Conservation (phyloP, 2,113 vertebrate species). For the Siniperca chuatsi region DNA sequence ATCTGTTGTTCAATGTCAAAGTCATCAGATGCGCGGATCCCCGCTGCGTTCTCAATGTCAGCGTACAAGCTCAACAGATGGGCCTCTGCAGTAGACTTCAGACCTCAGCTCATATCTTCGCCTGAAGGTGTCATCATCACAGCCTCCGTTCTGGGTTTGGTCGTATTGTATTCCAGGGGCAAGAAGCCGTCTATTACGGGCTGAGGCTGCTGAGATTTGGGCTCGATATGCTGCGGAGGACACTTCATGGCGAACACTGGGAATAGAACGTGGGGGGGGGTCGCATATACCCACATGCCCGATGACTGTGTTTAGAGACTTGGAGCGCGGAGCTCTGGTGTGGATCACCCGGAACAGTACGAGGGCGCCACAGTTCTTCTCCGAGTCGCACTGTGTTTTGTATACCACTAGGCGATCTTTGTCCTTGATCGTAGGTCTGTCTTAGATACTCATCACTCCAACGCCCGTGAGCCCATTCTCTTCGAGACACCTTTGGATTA, state of each 20-base stretch:
- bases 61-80: background rate
- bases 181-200: background rate
- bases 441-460: background rate
- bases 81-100: background rate
- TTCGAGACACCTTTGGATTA: background rate
- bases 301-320: too few relatives aligned
- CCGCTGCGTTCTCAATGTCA: too few relatives aligned
- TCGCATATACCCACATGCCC: too few relatives aligned
- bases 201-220: background rate
- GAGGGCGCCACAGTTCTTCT: background rate
- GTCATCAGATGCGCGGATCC: background rate
- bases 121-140: background rate
- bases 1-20: background rate
- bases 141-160: background rate
- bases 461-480: too few relatives aligned
- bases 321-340: background rate
- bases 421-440: background rate
- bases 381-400: background rate
- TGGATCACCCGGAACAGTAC: background rate
- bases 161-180: fast-evolving
- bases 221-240: too few relatives aligned
- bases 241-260: too few relatives aligned
- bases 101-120: background rate
- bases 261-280: too few relatives aligned
- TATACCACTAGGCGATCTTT: background rate